Evolutionary conservation across 2,113 vertebrate species (phyloP).

Genomic region (Mustela lutreola): DNA sequence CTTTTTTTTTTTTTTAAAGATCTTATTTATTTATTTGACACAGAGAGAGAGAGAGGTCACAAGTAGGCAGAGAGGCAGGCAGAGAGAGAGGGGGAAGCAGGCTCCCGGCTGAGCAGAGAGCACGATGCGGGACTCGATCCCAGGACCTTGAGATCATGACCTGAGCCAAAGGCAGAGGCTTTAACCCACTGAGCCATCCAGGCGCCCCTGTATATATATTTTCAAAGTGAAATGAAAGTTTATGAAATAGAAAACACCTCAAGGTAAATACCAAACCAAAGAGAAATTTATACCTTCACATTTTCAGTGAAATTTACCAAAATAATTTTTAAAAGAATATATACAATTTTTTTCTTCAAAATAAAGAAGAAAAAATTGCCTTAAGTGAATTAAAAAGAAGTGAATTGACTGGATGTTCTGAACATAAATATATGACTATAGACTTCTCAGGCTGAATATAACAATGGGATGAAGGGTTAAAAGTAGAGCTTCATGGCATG

Average conservation of each 20-base stretch:
- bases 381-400: neutral
- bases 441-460: neutral
- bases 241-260: neutral
- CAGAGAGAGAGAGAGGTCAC: no score
- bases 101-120: no score
- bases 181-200: no score
- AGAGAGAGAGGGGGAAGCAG: no score
- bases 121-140: no score
- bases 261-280: neutral
- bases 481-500: neutral
- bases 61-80: no score
- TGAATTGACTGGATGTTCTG: neutral
- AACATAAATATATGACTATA: neutral
- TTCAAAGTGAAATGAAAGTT: neutral
- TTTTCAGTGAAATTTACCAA: neutral
- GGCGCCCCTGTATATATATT: neutral
- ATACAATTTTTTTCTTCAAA: neutral
- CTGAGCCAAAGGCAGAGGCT: no score
- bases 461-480: neutral
- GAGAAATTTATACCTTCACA: neutral
- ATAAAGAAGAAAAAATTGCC: neutral
- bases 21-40: no score
- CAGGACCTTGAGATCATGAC: no score
- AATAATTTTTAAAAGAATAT: neutral
- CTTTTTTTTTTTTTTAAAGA: no score